Conservation (phyloP, 2,113 vertebrate genomes). For the Daubentonia madagascariensis region DNA sequence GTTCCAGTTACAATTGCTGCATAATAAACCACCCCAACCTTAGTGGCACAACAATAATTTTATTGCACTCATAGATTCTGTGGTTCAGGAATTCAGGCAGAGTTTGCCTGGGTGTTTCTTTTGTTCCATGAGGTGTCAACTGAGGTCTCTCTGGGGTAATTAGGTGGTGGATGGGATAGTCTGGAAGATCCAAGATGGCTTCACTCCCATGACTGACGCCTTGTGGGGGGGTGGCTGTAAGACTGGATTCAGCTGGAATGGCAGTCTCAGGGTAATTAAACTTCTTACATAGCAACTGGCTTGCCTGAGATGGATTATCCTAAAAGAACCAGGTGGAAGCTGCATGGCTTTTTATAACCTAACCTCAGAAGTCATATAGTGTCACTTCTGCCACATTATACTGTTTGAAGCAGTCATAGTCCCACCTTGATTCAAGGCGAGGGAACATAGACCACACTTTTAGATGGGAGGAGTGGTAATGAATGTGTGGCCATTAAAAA, state of each 20-base stretch:
- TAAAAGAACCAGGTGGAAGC: neutral
- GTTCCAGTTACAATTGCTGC: neutral
- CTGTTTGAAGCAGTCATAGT: constrained; percentile 6
- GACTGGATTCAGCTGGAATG: neutral
- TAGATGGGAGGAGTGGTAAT: neutral
- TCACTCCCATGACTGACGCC: neutral
- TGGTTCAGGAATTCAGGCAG: neutral
- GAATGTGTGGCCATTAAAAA: neutral
- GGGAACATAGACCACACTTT: neutral
- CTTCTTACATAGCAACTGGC: neutral
- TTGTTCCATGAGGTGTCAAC: neutral
- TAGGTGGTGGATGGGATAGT: neutral
- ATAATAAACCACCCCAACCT: neutral
- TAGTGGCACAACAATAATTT: neutral
- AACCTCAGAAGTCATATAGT: neutral
- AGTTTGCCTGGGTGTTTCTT: neutral
- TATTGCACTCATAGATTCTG: neutral
- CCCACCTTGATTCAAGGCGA: neutral
- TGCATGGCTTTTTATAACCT: neutral
- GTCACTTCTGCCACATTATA: neutral
- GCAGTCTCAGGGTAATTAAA: neutral
- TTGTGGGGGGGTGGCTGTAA: neutral
- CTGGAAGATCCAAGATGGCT: neutral
- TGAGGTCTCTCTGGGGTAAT: neutral
- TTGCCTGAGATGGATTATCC: neutral